phyloP scores from a whole-genome alignment of 2,888 invertebrate genomes.

The Buathra laborator region DNA sequence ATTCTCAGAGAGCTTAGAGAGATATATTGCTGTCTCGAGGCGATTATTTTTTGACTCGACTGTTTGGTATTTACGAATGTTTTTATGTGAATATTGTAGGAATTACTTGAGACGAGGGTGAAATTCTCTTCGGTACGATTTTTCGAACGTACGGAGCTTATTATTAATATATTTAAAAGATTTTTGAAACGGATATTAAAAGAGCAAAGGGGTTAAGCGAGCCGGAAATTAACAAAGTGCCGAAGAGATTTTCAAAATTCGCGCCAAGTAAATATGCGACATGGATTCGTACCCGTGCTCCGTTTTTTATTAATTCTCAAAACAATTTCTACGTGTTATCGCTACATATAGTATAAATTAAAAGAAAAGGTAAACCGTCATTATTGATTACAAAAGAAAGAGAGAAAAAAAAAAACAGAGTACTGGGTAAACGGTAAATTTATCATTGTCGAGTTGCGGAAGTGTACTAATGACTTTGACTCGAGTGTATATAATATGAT shows the following conservation, averaged over 20 bases:
- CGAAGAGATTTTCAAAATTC: constrained; percentile 19
- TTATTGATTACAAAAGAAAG: constrained; percentile 31
- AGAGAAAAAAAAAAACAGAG: background rate
- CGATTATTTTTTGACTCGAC: constrained; percentile 81
- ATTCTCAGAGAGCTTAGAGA: constrained; percentile 65
- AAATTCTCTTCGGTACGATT: constrained; percentile 34
- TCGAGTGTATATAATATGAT: constrained; percentile 79
- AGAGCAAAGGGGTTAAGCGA: constrained; percentile 15
- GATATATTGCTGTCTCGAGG: constrained; percentile 71
- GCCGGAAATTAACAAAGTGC: constrained; percentile 6
- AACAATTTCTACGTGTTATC: constrained; percentile 82
- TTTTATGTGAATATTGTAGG: constrained; percentile 79
- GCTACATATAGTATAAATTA: constrained; percentile 69
- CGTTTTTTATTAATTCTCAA: constrained; percentile 80
- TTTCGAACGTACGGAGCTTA: constrained; percentile 9
- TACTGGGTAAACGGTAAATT: constrained; percentile 41
- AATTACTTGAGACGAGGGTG: constrained; percentile 60
- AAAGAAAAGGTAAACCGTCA: constrained; percentile 27
- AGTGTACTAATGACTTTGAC: constrained; percentile 72
- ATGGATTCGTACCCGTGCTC: constrained; percentile 65
- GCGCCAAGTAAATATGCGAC: constrained; percentile 27
- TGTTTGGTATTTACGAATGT: constrained; percentile 80
- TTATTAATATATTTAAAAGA: constrained; percentile 26
- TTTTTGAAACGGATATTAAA: constrained; percentile 55
- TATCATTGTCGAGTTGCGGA: constrained; percentile 60